Conservation (phyloP, 2,113 vertebrate genomes). For the Trogon melanurus region DNA sequence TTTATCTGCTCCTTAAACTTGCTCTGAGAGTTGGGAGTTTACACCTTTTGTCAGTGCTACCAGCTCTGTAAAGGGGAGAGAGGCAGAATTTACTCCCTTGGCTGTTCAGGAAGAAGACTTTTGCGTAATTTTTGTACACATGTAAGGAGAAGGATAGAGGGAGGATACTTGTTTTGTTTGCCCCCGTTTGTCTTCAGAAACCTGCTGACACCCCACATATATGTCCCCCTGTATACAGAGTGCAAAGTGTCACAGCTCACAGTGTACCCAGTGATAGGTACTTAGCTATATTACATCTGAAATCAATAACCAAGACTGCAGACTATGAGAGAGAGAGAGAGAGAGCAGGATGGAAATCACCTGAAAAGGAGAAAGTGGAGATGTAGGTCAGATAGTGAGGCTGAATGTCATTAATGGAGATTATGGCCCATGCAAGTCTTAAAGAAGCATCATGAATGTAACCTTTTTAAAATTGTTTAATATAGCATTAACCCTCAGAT, state of each 20-base stretch:
- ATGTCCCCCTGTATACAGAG: background rate
- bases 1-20: background rate
- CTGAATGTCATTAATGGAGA: background rate
- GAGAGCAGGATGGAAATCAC: background rate
- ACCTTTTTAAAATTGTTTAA: background rate
- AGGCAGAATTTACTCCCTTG: background rate
- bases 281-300: background rate
- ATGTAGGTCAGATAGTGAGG: background rate
- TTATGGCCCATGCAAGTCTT: background rate
- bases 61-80: background rate
- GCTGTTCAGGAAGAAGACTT: background rate
- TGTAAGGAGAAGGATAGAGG: background rate
- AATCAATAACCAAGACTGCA: background rate
- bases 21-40: background rate
- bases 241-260: fast-evolving
- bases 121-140: background rate
- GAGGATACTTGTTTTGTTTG: background rate
- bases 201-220: background rate
- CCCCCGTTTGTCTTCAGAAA: background rate
- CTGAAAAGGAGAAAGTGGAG: background rate
- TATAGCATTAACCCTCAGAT: background rate
- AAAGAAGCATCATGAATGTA: background rate
- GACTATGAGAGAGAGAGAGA: background rate
- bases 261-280: background rate
- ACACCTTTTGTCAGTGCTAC: background rate